A percentile compares a stretch with the other conserved stretches of the same genome.
phyloP scores from a whole-genome alignment of 1,140 invertebrate species.

The Mesaphorura yosii region DNA sequence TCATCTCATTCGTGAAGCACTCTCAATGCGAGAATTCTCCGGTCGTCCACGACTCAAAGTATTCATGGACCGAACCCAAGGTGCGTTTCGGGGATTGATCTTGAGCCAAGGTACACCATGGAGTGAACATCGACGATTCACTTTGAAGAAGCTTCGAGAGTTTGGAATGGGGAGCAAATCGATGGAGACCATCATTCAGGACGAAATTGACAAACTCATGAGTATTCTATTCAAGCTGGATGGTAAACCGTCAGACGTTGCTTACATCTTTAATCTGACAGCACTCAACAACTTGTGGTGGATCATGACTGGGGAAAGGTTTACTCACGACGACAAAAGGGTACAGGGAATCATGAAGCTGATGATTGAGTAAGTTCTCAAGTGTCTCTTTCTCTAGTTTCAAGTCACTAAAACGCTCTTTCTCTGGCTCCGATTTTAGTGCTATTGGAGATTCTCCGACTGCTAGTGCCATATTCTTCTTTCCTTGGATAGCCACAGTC shows the following conservation, averaged over 20 bases:
- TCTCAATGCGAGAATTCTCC: background rate
- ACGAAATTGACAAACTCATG: background rate
- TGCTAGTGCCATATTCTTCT: background rate
- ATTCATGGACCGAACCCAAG: background rate
- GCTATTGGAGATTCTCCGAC: background rate
- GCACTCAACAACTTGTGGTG: conserved; percentile 8
- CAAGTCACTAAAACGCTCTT: too few species aligned
- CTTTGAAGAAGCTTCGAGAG: background rate
- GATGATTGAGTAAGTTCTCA: background rate
- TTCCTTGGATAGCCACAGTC: conserved; percentile 4
- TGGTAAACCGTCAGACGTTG: background rate
- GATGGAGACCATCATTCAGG: background rate
- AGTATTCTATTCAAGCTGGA: background rate
- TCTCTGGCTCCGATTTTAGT: too few species aligned
- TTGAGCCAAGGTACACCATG: background rate
- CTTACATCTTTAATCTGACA: background rate
- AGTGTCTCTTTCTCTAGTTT: too few species aligned
- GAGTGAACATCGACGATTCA: background rate
- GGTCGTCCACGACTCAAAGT: conserved; percentile 12
- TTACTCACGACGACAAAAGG: conserved; percentile 1
- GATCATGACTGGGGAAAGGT: conserved; percentile 4
- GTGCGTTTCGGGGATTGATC: background rate
- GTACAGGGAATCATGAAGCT: background rate
- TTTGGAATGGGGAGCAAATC: background rate
- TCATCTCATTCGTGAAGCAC: conserved; percentile 13